Conservation (phyloP, 2,113 vertebrate genomes). For the Seriola aureovittata region DNA sequence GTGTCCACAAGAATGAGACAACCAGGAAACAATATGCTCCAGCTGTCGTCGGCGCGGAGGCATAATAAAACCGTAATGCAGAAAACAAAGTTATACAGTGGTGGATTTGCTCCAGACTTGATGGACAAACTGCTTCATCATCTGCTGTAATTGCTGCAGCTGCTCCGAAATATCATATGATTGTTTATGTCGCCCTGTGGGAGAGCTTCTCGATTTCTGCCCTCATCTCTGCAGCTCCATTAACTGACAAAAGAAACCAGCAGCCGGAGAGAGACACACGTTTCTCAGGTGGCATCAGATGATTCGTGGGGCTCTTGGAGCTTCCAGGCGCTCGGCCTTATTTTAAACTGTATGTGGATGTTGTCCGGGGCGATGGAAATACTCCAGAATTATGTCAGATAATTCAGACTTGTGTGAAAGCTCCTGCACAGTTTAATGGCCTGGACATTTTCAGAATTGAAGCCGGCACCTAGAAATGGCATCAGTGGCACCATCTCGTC, state of each 20-base stretch:
- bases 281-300: slow-evolving; percentile 38
- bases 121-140: slow-evolving; percentile 6
- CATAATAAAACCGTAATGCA: no score
- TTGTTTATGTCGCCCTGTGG: slow-evolving; percentile 33
- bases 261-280: slow-evolving; percentile 3
- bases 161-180: slow-evolving; percentile 30
- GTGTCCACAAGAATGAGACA: no score
- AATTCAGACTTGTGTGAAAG: slow-evolving; percentile 40
- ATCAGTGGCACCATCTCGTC: background rate
- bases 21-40: no score
- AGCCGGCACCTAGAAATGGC: slow-evolving; percentile 14
- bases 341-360: slow-evolving; percentile 26
- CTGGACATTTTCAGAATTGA: slow-evolving; percentile 45
- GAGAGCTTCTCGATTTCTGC: slow-evolving; percentile 45
- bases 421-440: slow-evolving; percentile 35
- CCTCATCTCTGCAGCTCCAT: slow-evolving; percentile 43
- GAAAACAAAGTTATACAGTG: no score
- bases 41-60: no score
- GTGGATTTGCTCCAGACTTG: background rate
- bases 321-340: slow-evolving; percentile 18
- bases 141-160: slow-evolving; percentile 12
- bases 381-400: slow-evolving; percentile 23
- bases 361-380: background rate
- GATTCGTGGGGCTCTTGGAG: slow-evolving; percentile 32
- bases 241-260: slow-evolving; percentile 50